phyloP scores from a whole-genome alignment of 2,888 invertebrate species.

The Chorisops tibialis region DNA sequence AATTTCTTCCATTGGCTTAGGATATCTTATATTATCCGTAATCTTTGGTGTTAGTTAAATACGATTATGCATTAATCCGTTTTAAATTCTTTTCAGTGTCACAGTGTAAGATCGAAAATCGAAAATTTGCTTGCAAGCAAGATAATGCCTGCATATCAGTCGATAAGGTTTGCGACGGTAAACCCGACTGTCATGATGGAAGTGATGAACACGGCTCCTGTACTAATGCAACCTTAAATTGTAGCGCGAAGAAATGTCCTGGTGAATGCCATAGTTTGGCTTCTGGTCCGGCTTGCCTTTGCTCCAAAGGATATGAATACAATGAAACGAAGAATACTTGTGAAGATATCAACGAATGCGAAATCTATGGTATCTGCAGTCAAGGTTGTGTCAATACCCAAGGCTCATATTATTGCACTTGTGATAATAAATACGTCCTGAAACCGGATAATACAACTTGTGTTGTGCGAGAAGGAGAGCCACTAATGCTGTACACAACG shows the following conservation, averaged over 20 bases:
- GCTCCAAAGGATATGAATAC: slow-evolving; percentile 52
- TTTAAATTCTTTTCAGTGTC: slow-evolving; percentile 34
- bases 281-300: slow-evolving; percentile 58
- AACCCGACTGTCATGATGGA: slow-evolving; percentile 58
- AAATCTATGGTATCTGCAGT: slow-evolving; percentile 62
- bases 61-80: neutral
- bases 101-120: slow-evolving; percentile 54
- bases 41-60: no score
- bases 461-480: slow-evolving; percentile 59
- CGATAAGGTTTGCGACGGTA: slow-evolving; percentile 56
- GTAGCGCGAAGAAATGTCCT: slow-evolving; percentile 39
- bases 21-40: no score
- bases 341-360: slow-evolving; percentile 64
- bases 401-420: slow-evolving; percentile 62
- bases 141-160: slow-evolving; percentile 57
- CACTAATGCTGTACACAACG: slow-evolving; percentile 66
- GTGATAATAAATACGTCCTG: slow-evolving; percentile 59
- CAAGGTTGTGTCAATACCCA: slow-evolving; percentile 63
- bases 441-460: slow-evolving; percentile 57
- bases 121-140: slow-evolving; percentile 56
- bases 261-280: slow-evolving; percentile 45
- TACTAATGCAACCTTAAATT: slow-evolving; percentile 39
- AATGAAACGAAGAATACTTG: slow-evolving; percentile 40
- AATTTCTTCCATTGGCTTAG: no score
- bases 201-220: slow-evolving; percentile 60